Evolutionary conservation across 2,113 vertebrate species (phyloP), one percentile per base, ranked within the genome.

Genomic region (Myotis lucifugus): DNA sequence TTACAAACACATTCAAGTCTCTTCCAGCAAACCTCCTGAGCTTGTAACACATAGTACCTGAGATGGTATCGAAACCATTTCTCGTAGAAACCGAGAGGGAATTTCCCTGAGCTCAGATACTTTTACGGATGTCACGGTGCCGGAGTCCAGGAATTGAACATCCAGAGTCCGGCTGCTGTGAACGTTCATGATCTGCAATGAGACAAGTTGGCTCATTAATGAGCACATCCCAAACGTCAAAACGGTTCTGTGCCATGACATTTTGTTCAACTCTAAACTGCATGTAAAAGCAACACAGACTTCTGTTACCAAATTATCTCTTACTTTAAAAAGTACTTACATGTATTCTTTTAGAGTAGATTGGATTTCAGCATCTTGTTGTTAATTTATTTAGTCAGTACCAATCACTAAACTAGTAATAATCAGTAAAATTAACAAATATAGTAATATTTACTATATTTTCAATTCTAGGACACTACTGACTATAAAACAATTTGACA

Each of bases 31-130:
- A 84, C 5, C 72, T 66, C 70, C 29, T 2, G 46, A 48, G 48
- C 73, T n/a, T 27, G 27, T 5, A 29, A 8, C 50, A 69, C 7
- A 61, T 29, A 18, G 86, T 97, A 99, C 99, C 99, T 99, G 99
- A 94, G 99, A 98, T 59, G 99, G 99, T 77, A 99, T 98, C 74
- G 98, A 91, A 85, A 98, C 96, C 52, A 99, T 96, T 93, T 99
- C 99, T 94, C 98, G 98, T 34, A 99, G 96, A 94, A 99, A 98
- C 1, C 96, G 95, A 8, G 98, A 95, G 2, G 99, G 99, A 77
- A 99, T 98, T 97, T 99, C 99, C 97, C 98, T 97, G 70, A 99
- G 99, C 42, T 99, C 99, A 2, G 99, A 99, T 59, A 99, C 98
- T 97, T 99, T 99, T 12, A 99, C 98, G 40, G 99, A 99, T 76